Evolutionary conservation across 2,888 invertebrate species (phyloP), one percentile per base, ranked within the genome.

Genomic region (Nineta flava): DNA sequence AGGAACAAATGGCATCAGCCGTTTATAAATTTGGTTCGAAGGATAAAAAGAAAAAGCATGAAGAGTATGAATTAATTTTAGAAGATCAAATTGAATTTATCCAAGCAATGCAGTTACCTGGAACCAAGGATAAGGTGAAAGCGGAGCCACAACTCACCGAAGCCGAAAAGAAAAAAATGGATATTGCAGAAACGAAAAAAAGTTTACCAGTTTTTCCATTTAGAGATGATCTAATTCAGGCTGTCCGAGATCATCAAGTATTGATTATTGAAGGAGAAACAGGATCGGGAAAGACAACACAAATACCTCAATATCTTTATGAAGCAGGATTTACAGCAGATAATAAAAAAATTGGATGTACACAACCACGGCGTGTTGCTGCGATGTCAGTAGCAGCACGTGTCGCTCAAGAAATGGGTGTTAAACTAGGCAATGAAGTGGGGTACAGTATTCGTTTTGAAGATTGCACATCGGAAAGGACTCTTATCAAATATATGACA

Each of bases 321-420:
- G 95, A 99, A 63, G 87, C 94, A 45, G 97, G 91, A 2, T 92
- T 85, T 60, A 86, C 87, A 1, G 70, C 77, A 47, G 81, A 84
- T 61, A 83, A 79, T 35, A 91, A 88, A 70, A 83, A 85, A 67
- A 90, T 97, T 60, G 97, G 96, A 1, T 99, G 97, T 62, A 99
- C 97, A 0, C 95, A 96, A 65, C 97, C 99, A 0, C 74, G 97
- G 55, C 74, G 99, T 65, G 99, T 99, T 2, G 99, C 99, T 17
- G 96, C 99, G 2, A 99, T 99, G 99, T 94, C 94, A n/a, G 99
- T 99, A 17, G 92, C 99, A 16, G 87, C 96, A 3, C 79, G 99
- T 64, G 99, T 99, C 1, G 91, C 97, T 2, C 90, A 97, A 64
- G 99, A 99, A 76, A 92, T 97, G 90, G 80, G 81, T 56, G 87